phyloP scores from a whole-genome alignment of 2,888 invertebrate genomes.

The Ditylenchus weischeri region DNA sequence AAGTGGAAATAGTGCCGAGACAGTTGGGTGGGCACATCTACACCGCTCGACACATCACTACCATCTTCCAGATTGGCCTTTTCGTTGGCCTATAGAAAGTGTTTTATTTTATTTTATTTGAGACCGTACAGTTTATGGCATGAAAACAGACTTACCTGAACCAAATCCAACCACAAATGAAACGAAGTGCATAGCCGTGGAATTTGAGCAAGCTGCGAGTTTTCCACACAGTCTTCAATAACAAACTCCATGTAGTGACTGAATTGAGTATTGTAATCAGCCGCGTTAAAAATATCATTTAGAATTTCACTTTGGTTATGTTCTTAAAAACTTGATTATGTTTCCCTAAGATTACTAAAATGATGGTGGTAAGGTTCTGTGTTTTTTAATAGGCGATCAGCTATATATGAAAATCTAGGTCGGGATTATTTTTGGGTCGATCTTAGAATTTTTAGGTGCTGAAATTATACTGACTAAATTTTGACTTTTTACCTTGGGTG shows the following conservation, averaged over 20 bases:
- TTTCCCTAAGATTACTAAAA: too few species aligned
- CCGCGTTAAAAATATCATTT: too few species aligned
- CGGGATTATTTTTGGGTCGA: too few species aligned
- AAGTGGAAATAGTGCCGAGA: constrained; percentile 34
- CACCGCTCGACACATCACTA: constrained; percentile 1
- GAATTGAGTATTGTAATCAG: constrained; percentile 16
- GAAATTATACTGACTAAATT: too few species aligned
- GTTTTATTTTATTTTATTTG: neutral
- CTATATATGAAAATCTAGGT: too few species aligned
- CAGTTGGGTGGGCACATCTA: constrained; percentile 39
- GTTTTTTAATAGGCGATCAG: too few species aligned
- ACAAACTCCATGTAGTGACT: constrained; percentile 38
- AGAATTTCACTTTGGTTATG: too few species aligned
- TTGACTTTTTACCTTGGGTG: too few species aligned
- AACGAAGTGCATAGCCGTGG: constrained; percentile 19
- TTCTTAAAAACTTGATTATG: neutral
- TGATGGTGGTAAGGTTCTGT: too few species aligned
- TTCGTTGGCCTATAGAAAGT: constrained; percentile 23
- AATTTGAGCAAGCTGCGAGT: constrained; percentile 6
- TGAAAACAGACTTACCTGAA: constrained; percentile 26
- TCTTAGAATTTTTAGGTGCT: too few species aligned
- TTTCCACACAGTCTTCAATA: constrained; percentile 28
- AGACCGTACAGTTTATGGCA: neutral
- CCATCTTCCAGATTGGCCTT: constrained; percentile 26
- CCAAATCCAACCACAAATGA: constrained; percentile 35